Evolutionary conservation across 2,113 vertebrate genomes (phyloP).

Genomic region (Zootoca vivipara): DNA sequence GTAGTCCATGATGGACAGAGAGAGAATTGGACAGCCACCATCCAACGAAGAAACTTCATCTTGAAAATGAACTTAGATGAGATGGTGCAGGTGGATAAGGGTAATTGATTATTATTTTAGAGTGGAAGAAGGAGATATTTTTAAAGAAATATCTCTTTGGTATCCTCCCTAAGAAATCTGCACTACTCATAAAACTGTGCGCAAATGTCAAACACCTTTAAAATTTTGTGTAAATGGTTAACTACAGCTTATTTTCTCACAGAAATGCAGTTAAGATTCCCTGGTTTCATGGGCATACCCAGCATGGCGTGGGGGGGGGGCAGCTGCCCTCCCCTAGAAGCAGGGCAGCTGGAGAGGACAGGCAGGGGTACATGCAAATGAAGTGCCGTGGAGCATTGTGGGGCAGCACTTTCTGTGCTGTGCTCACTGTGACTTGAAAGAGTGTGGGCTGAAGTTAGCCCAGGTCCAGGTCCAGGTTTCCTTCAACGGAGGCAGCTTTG

Average conservation of each 20-base stretch:
- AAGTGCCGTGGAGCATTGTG: too few relatives aligned
- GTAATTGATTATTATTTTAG: constrained; percentile 98
- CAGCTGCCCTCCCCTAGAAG: too few relatives aligned
- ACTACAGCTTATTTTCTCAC: constrained; percentile 44
- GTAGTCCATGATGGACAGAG: constrained; percentile 89
- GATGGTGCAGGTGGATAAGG: constrained; percentile 89
- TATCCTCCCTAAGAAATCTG: constrained; percentile 72
- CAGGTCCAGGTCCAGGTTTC: too few relatives aligned
- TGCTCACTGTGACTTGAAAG: too few relatives aligned
- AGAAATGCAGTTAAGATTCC: constrained; percentile 42
- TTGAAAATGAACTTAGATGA: constrained; percentile 91
- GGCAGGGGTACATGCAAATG: too few relatives aligned
- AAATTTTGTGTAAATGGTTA: constrained; percentile 41
- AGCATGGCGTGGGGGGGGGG: too few relatives aligned
- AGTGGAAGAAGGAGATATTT: constrained; percentile 73
- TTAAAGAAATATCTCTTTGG: constrained; percentile 73
- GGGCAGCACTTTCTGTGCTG: too few relatives aligned
- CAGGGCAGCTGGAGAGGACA: too few relatives aligned
- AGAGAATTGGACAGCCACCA: constrained; percentile 89
- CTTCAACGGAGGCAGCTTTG: too few relatives aligned
- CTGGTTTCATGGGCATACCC: too few relatives aligned
- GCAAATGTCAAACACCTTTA: constrained; percentile 72
- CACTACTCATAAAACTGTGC: constrained; percentile 68
- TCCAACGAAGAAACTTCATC: constrained; percentile 91
- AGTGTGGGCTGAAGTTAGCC: too few relatives aligned